Conservation (phyloP, 1,140 invertebrate genomes). For the Armadillidium nasatum region DNA sequence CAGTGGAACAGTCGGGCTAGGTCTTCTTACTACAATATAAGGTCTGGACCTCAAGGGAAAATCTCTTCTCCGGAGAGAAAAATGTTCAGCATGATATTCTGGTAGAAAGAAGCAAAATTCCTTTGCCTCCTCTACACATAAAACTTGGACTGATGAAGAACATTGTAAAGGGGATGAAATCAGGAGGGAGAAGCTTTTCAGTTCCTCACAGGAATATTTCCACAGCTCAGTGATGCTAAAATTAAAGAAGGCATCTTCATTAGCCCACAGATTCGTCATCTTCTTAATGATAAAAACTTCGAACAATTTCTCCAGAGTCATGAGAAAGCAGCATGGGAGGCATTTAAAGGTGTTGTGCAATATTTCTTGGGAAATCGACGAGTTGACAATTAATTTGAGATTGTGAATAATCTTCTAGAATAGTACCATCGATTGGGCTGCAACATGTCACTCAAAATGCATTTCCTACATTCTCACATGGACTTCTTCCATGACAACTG, state of each 20-base stretch:
- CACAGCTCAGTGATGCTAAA: slow-evolving; percentile 44
- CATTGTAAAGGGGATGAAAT: slow-evolving; percentile 49
- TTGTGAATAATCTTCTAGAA: slow-evolving; percentile 24
- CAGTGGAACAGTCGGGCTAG: no score
- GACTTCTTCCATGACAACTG: no score
- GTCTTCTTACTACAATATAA: no score
- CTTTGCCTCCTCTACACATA: slow-evolving; percentile 47
- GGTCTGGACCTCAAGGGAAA: no score
- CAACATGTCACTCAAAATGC: no score
- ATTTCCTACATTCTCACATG: no score
- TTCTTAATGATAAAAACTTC: slow-evolving; percentile 29
- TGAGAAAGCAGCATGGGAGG: slow-evolving; percentile 28
- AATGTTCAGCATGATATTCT: no score
- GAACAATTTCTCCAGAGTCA: slow-evolving; percentile 18
- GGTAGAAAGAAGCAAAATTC: neutral
- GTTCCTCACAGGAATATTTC: slow-evolving; percentile 45
- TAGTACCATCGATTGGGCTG: no score
- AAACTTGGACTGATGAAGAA: slow-evolving; percentile 50
- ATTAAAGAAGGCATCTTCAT: slow-evolving; percentile 48
- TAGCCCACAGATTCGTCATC: slow-evolving; percentile 33
- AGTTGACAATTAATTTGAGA: slow-evolving; percentile 16
- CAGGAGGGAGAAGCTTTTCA: slow-evolving; percentile 47
- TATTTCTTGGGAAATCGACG: slow-evolving; percentile 29
- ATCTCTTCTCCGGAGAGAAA: no score
- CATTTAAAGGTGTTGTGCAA: slow-evolving; percentile 27